Base-by-base conservation (phyloP, 2,888 invertebrate genomes). In the Tetragonisca angustula region DNA sequence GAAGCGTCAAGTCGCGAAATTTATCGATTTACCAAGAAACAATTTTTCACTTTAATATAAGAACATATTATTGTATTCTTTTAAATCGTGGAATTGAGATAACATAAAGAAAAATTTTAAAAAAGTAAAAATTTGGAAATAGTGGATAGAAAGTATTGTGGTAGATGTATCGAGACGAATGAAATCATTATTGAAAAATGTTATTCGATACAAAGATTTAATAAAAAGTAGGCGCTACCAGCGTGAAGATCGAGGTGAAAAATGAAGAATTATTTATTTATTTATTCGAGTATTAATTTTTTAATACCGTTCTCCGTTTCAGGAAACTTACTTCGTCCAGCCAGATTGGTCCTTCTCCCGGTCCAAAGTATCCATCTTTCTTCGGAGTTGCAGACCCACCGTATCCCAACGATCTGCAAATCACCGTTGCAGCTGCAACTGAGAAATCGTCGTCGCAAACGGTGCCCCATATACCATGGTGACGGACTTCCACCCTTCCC, bases 381-480 rank as follows among this genome's bases (percentile, higher is more conserved):
- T 95, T 95, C 1, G 95, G 95, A 21, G 94, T 92, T 21, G 96
- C 95, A 32, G 90, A 89, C 6, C 96, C 96, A 68, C 94, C 95
- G 85, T 94, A 96, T 9, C 96, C 96, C 76, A 96, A 91, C 2
- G 95, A 95, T 79, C 95, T 95, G 88, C 97, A 97, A 32, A 96
- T 95, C 0, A 97, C 96, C 88, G 95, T 95, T 0, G 97, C 97
- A 43, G 97, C 96, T 67, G 95, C 95, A 27, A 95, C 94, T 70
- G 96, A 96, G 91, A 97, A 97, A 89, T 97, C 96, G 91, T 97
- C 97, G 90, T 97, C 97, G 93, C 98, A 98, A 21, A 98, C 95
- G 0, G 97, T 97, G 19, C 97, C 97, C 97, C 97, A 97, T 27
- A 96, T 95, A 3, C 96, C 96, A 85, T 96, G 96, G 87, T 96